Conservation (phyloP, 2,797 vertebrate genomes). For the Huso huso region DNA sequence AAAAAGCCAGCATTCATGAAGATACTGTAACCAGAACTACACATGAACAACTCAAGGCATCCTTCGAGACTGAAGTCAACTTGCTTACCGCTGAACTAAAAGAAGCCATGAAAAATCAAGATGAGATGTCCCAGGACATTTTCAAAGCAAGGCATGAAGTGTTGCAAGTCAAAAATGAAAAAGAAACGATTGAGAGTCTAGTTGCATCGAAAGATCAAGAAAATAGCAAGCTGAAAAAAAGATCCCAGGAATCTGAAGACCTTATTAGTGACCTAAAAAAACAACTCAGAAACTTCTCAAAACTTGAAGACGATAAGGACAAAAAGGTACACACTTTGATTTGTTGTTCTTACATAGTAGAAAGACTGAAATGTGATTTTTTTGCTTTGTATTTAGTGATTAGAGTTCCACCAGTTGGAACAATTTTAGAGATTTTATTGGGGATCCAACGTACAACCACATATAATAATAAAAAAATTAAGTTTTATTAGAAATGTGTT, state of each 20-base stretch:
- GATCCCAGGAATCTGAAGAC: slow-evolving; percentile 73
- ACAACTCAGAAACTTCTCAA: slow-evolving; percentile 72
- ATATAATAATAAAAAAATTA: too few relatives aligned
- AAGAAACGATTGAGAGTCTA: slow-evolving; percentile 64
- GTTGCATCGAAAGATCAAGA: slow-evolving; percentile 71
- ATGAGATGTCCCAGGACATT: slow-evolving; percentile 72
- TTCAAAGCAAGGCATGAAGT: slow-evolving; percentile 75
- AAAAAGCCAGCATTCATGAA: slow-evolving; percentile 58
- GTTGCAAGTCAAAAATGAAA: slow-evolving; percentile 64
- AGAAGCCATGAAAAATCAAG: slow-evolving; percentile 77
- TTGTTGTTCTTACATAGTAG: too few relatives aligned
- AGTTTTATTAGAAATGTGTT: too few relatives aligned
- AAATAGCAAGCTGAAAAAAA: slow-evolving; percentile 59
- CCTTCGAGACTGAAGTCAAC: slow-evolving; percentile 68
- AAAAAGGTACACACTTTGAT: slow-evolving; percentile 67
- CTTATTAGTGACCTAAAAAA: slow-evolving; percentile 76
- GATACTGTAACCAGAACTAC: slow-evolving; percentile 62
- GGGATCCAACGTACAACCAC: too few relatives aligned
- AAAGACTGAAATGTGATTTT: too few relatives aligned
- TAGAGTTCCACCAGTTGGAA: too few relatives aligned
- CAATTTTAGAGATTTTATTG: too few relatives aligned
- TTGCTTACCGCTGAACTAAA: slow-evolving; percentile 73
- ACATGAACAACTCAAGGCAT: slow-evolving; percentile 62
- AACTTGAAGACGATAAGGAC: slow-evolving; percentile 88
- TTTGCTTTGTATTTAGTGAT: too few relatives aligned